Base-by-base conservation (phyloP, 1,140 invertebrate species). In the Leptinotarsa texana region DNA sequence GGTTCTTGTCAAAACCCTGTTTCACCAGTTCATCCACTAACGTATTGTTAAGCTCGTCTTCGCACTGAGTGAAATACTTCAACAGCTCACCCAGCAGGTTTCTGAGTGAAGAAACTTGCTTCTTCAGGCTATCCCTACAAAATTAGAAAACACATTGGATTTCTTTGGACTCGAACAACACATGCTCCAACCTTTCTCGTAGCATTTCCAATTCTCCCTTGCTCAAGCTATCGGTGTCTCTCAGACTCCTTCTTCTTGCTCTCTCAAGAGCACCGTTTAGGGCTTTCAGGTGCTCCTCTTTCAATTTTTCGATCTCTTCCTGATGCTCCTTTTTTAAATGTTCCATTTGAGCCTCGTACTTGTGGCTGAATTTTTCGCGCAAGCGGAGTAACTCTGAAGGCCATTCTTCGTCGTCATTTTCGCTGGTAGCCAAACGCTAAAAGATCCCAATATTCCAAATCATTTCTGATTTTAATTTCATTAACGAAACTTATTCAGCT, bases 41-140 rank as follows among this genome's bases (percentile, higher is more conserved):
- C 1, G 91, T 93, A 68, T 89, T 91, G 83, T 93, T 94, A 6
- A 94, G 83, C 85, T 93, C 93, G 81, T 93, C 91, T 85, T 95
- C 93, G 73, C 92, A 93, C 69, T 89, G 87, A 3, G 88, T 88
- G 79, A 93, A 92, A 83, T 93, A 94, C 75, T 90, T 90, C 42
- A 92, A 87, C 77, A 94, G 85, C 78, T 93, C 90, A 11, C 87
- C 85, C 33, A 94, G 85, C 11, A 92, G 86, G 73, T 87, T 87
- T 72, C 90, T 89, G 6, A 92, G 84, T 42, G 87, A 88, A 3
- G 82, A 66, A 33, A 89, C 89, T 71, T 89, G 88, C 69, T 88
- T 89, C 70, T 87, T 88, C 49, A 92, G 82, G 33, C 85, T 86
- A 83, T 92, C 90, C 74, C 91, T 92, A 80, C 22, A 84, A 65